Evolutionary conservation across 2,888 invertebrate species (phyloP), one percentile per base, ranked within the genome.

Genomic region (Drosophila imparisetae): DNA sequence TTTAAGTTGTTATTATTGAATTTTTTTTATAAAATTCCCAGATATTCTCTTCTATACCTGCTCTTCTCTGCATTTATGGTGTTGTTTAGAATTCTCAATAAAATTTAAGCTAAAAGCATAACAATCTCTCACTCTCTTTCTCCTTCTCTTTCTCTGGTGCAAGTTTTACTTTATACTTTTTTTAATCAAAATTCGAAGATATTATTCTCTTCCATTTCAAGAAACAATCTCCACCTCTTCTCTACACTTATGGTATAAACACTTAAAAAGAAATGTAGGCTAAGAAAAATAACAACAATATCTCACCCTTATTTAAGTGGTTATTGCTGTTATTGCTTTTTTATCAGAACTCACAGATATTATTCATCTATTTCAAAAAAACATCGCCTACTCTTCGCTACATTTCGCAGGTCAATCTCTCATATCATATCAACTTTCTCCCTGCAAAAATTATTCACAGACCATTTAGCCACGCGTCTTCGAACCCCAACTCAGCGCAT

Each of bases 381-480:
- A 38, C 40, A 38, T 29, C 27, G 27, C 10, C 6, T 34, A 32
- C n/a, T 13, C 11, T n/a, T 2, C 13, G 11, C n/a, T 8, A n/a
- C 15, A 45, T 8, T 45, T 8, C 32, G 48, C 29, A 42, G 48
- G 59, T 62, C 80, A 53, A 65, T 45, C 42, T 63, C 53, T 59
- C 48, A 52, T 50, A 66, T 54, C 27, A 54, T 71, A 59, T 57
- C n/a, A n/a, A 18, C 52, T 32, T 34, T 45, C 40, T 38, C n/a
- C 29, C 30, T 36, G 24, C 30, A 29, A 38, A 53, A 24, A 21
- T 68, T 48, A 58, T 63, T 89, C 85, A 79, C 84, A 71, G 76
- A 70, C 85, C 90, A 84, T 84, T 84, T 74, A 85, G 71, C 83
- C 88, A 87, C 80, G 80, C 72, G 75, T 81, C 71, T 54, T 57